Evolutionary conservation across 1,140 invertebrate genomes (phyloP), one percentile per base, ranked within the genome.

Genomic region (Homarus americanus): DNA sequence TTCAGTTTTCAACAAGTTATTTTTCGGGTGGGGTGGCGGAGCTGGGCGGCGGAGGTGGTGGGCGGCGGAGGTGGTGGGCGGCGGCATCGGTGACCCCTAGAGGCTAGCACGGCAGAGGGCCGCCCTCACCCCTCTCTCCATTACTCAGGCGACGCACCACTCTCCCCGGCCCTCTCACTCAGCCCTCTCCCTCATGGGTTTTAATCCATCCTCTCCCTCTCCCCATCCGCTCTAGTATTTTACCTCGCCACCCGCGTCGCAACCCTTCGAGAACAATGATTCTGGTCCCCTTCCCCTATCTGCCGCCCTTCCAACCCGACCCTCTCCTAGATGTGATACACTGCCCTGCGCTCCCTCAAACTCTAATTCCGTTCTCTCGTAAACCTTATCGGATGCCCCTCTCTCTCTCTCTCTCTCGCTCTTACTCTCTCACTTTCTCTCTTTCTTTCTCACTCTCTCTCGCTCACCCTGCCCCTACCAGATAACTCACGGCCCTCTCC

Each of bases 1-100:
- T 73, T 86, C 69, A 76, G 41, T 86, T 86, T 86, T 86, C 83
- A 86, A 53, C 83, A 86, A 86, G 83, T 86, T 86, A 86, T 86
- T 86, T 86, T 86, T 86, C 66, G 82, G 82, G 41, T 38, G 72
- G 66, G 83, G 83, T n/a, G 58, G 83, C 32, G n/a, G 36, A 20
- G 3, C 12, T 20, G 24, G 53, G 53, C 15, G 17, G 24, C 53
- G 15, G 17, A 20, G 24, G 53, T 12, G 53, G 10, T 3, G 53
- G 44, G 44, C 44, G 44, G 44, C 9, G 9, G 44, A n/a, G n/a
- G n/a, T n/a, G 32, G 34, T 20, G 79, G 79, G 79, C 34, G 82
- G 41, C 28, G 80, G 80, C 28, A 28, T n/a, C n/a, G n/a, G 32
- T n/a, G 10, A 24, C n/a, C 40, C 40, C n/a, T n/a, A n/a, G n/a